Base-by-base conservation (phyloP, 2,888 invertebrate species). In the Drosophila greeni region DNA sequence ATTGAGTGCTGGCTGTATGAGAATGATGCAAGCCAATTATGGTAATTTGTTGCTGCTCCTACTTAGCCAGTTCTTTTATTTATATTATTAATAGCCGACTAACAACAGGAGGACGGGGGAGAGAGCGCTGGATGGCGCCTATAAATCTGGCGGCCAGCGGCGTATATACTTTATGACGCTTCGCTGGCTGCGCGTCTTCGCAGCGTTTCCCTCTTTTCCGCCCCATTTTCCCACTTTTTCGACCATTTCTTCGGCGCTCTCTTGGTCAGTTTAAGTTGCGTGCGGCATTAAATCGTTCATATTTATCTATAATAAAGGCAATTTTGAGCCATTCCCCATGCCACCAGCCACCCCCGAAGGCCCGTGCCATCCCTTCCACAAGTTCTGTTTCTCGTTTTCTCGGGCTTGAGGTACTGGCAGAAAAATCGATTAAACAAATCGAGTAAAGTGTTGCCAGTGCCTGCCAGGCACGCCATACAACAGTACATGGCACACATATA, bases 361-460 rank as follows among this genome's bases (percentile, higher is more conserved):
- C 9, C 12, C 53, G 45, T 24, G 31, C 39, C 23, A 45, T 24
- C 47, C 43, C 47, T 52, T n/a, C 29, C 40, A 36, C 51, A 55
- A 26, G n/a, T n/a, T n/a, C 60, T 31, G 8, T 42, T 37, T 6
- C 37, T 18, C 40, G 33, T 42, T 24, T 49, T 34, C 49, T 39
- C 26, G 18, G 24, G 33, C 23, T 43, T 14, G 47, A 65, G 66
- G 55, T 65, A 66, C 65, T 65, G 66, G 66, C 74, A 66, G 42
- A 82, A 84, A 85, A 85, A 84, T 84, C 84, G 84, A 84, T 84
- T 84, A 85, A 84, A 84, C 85, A 84, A 84, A 76, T 75, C 83
- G 79, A 81, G 78, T 70, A 77, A 83, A 79, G 75, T 81, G 83
- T 77, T 77, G 75, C 70, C 76, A 70, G 66, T 53, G 42, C 60